These are phyloP conservation scores for Branchellion lobata DNA, from an alignment of 2,888 invertebrate species.

Conservation along the genomic window DNA sequence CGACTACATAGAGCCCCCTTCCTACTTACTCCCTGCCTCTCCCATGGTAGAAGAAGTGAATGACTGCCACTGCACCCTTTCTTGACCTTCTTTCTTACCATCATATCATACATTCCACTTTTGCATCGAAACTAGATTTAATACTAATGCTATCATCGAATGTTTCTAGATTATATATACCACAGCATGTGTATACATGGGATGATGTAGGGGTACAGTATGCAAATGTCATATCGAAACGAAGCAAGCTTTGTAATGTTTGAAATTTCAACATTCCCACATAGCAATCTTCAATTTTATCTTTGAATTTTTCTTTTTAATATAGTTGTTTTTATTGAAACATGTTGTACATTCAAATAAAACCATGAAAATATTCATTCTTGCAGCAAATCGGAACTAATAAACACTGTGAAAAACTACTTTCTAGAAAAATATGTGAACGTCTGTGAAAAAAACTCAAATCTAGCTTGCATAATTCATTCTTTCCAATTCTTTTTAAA, in stretches of 20 bases:
- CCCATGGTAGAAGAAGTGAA: constrained; percentile 53
- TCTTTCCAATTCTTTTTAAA: too few species aligned
- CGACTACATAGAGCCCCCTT: constrained; percentile 52
- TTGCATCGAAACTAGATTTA: constrained; percentile 6
- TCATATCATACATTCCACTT: neutral
- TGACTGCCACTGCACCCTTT: constrained; percentile 51
- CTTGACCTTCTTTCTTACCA: neutral
- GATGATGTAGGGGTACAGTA: too few species aligned
- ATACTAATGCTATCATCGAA: neutral
- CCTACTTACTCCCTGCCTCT: constrained; percentile 49
- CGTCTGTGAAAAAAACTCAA: too few species aligned
- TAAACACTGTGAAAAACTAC: neutral
- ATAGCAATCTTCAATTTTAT: constrained; percentile 14
- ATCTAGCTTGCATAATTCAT: too few species aligned
- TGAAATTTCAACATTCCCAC: neutral
- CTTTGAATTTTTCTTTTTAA: neutral
- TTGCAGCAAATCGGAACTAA: neutral
- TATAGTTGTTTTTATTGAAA: constrained; percentile 2
- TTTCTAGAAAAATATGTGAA: too few species aligned
- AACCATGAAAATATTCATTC: neutral
- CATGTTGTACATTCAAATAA: constrained; percentile 5
- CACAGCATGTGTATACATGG: neutral
- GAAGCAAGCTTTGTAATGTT: neutral
- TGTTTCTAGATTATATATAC: neutral
- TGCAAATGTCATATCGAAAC: neutral